Evolutionary conservation across 2,113 vertebrate genomes (phyloP).

Genomic region (Antigone vipio): DNA sequence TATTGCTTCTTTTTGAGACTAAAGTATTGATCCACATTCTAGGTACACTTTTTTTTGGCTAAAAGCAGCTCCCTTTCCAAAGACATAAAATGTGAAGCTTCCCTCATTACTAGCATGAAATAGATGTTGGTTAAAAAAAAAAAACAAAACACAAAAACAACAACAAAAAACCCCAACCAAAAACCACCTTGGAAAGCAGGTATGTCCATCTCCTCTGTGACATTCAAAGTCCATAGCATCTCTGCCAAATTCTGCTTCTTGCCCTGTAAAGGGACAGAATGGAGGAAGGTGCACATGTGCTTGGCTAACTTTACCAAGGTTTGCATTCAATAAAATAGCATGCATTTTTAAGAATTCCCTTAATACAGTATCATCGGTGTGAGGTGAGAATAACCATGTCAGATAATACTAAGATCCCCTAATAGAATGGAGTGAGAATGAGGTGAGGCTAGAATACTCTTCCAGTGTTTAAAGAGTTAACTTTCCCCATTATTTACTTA

Average conservation of each 20-base stretch:
- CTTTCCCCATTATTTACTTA: background rate
- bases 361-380: background rate
- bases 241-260: background rate
- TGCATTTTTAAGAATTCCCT: background rate
- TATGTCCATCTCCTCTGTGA: background rate
- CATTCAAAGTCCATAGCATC: background rate
- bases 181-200: background rate
- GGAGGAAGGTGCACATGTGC: background rate
- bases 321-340: background rate
- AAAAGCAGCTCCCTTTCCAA: background rate
- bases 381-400: background rate
- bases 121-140: background rate
- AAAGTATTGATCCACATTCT: background rate
- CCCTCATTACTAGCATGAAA: background rate
- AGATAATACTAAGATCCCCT: background rate
- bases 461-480: background rate
- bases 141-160: no score
- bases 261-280: background rate
- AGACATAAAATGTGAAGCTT: background rate
- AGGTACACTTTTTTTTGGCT: background rate
- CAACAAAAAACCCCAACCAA: no score
- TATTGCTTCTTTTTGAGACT: background rate
- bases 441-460: background rate
- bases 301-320: background rate
- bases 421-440: background rate